These are phyloP conservation scores for Neoaliturus tenellus DNA, from an alignment of 2,888 invertebrate species.

Conservation along the genomic window DNA sequence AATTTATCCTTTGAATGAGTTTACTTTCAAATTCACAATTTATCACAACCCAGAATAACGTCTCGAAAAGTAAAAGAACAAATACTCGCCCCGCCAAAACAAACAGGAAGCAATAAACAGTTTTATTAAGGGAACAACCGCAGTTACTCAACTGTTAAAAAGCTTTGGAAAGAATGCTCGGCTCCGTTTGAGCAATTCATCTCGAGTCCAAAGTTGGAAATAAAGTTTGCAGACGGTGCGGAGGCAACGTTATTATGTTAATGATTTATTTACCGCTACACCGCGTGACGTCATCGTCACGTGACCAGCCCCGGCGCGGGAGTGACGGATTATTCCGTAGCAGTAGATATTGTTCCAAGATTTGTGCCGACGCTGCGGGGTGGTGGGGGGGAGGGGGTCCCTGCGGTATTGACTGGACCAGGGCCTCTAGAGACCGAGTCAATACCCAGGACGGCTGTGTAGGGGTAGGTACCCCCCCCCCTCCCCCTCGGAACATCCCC, in stretches of 20 bases:
- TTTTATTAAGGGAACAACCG: not conserved
- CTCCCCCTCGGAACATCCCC: not conserved
- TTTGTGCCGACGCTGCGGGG: conserved; percentile 30
- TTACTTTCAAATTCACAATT: not conserved
- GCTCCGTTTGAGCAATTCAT: conserved; percentile 45
- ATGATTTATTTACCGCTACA: conserved; percentile 39
- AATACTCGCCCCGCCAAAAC: not conserved
- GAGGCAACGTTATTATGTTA: conserved; percentile 49
- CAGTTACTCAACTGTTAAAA: conserved; percentile 32
- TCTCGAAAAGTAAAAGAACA: not conserved
- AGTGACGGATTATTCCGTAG: conserved; percentile 19
- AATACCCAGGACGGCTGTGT: conserved; percentile 70
- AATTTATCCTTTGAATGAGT: not conserved
- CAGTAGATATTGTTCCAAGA: conserved; percentile 51
- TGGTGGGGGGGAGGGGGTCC: conserved; percentile 70
- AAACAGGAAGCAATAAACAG: conserved; percentile 15
- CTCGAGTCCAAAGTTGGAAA: conserved; percentile 28
- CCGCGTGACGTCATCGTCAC: too few species aligned
- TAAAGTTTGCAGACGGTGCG: conserved; percentile 44
- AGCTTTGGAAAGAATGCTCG: conserved; percentile 39
- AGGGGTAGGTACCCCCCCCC: conserved; percentile 49
- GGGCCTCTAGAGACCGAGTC: conserved; percentile 73
- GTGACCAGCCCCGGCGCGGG: not conserved
- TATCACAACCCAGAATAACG: not conserved
- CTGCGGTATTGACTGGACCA: conserved; percentile 76